Conservation (phyloP, 2,888 invertebrate species). For the Galerucella nymphaeae region DNA sequence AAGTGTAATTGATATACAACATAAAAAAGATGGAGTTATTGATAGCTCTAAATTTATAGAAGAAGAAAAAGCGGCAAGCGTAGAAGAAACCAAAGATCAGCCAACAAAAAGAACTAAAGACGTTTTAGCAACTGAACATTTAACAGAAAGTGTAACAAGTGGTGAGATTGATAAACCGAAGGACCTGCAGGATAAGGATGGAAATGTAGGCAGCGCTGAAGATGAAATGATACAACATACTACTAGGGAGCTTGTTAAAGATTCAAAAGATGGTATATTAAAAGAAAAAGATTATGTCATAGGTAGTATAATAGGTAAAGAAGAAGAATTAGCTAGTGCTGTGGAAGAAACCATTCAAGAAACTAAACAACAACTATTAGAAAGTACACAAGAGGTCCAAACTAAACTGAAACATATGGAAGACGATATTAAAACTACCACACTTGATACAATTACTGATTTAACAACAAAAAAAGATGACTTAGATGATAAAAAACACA, state of each 20-base stretch:
- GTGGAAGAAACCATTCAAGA: conserved; percentile 16
- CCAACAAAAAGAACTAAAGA: no score
- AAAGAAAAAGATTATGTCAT: not conserved
- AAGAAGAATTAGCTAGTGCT: conserved; percentile 19
- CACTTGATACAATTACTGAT: not conserved
- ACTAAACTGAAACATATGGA: conserved; percentile 2
- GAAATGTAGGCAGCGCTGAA: not conserved
- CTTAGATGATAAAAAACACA: conserved; percentile 14
- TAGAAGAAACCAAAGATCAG: not conserved
- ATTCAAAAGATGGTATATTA: not conserved
- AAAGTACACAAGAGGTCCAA: not conserved
- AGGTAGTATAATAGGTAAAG: not conserved
- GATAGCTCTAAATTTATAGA: not conserved
- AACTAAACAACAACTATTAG: conserved; percentile 12
- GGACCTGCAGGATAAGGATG: not conserved
- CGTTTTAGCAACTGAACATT: not conserved
- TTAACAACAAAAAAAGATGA: not conserved
- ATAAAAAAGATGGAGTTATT: not conserved
- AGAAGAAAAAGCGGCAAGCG: not conserved
- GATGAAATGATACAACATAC: not conserved
- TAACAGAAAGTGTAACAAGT: not conserved
- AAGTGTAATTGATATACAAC: not conserved
- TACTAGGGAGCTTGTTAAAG: not conserved
- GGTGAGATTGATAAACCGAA: not conserved
- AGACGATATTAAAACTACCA: not conserved